Evolutionary conservation across 2,797 vertebrate species (phyloP).

Genomic region (Harpagifer antarcticus): DNA sequence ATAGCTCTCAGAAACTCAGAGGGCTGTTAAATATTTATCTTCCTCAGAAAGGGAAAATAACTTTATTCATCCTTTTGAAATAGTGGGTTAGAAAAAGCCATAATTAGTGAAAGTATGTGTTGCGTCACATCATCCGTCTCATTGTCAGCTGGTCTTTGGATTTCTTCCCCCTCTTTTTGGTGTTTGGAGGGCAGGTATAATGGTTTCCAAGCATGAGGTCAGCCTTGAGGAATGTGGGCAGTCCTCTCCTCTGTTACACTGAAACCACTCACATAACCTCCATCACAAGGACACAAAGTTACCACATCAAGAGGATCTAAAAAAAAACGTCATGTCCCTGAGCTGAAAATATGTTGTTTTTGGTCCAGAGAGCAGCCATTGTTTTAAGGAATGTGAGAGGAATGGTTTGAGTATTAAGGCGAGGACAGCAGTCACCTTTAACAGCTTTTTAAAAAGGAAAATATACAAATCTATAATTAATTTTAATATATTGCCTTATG

Average conservation of each 20-base stretch:
- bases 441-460: neutral
- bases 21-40: conserved; percentile 2
- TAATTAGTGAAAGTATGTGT: neutral
- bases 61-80: neutral
- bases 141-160: conserved; percentile 12
- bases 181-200: conserved; percentile 35
- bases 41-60: neutral
- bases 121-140: conserved; percentile 2
- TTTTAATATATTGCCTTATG: no score
- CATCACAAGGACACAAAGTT: conserved; percentile 49
- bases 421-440: neutral
- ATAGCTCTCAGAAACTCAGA: neutral
- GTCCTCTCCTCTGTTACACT: conserved; percentile 61
- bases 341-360: conserved; percentile 50
- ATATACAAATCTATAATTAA: no score
- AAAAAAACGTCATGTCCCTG: conserved; percentile 16
- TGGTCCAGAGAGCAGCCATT: conserved; percentile 56
- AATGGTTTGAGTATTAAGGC: conserved; percentile 36
- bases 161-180: neutral
- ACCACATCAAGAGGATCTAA: conserved; percentile 48
- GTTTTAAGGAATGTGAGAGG: conserved; percentile 70
- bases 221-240: conserved; percentile 71
- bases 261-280: conserved; percentile 66
- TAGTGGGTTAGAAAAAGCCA: neutral
- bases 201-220: conserved; percentile 64